These are phyloP conservation scores for Samia ricini DNA, from an alignment of 1,140 invertebrate genomes.

Conservation along the genomic window DNA sequence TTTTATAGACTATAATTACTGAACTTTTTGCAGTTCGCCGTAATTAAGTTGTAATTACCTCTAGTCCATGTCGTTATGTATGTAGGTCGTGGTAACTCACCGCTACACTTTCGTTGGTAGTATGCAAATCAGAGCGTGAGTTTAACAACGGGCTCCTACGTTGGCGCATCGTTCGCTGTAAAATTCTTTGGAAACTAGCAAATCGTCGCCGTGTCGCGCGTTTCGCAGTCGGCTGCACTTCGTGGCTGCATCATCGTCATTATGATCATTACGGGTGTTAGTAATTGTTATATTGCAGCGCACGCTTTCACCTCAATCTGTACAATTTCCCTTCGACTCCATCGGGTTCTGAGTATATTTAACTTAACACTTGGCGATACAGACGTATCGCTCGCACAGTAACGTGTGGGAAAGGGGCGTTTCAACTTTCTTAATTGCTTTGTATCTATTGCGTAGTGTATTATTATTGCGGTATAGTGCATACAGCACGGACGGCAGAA, in stretches of 20 bases:
- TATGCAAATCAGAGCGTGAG: slow-evolving; percentile 70
- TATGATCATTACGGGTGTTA: slow-evolving; percentile 42
- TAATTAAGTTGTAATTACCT: slow-evolving; percentile 28
- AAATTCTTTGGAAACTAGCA: slow-evolving; percentile 41
- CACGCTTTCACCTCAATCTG: slow-evolving; percentile 55
- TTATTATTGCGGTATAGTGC: slow-evolving; percentile 65
- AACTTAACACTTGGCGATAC: slow-evolving; percentile 32
- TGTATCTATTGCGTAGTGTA: slow-evolving; percentile 44
- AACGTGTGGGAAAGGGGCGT: slow-evolving; percentile 59
- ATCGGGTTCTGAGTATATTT: slow-evolving; percentile 35
- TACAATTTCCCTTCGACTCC: slow-evolving; percentile 44
- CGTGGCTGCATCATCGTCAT: slow-evolving; percentile 41
- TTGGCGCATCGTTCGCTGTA: slow-evolving; percentile 38
- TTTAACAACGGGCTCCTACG: slow-evolving; percentile 31
- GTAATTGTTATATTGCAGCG: slow-evolving; percentile 44
- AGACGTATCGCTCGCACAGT: slow-evolving; percentile 44
- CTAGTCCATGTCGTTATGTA: slow-evolving; percentile 45
- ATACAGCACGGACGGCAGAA: slow-evolving; percentile 58
- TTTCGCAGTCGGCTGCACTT: slow-evolving; percentile 37
- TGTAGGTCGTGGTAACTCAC: slow-evolving; percentile 46
- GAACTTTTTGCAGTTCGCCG: slow-evolving; percentile 11
- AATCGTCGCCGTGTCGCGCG: slow-evolving; percentile 10
- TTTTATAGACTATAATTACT: slow-evolving; percentile 1
- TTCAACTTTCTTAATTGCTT: slow-evolving; percentile 63
- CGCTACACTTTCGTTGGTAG: slow-evolving; percentile 63